phyloP scores from a whole-genome alignment of 2,888 invertebrate species.

The Mylabris sibirica region DNA sequence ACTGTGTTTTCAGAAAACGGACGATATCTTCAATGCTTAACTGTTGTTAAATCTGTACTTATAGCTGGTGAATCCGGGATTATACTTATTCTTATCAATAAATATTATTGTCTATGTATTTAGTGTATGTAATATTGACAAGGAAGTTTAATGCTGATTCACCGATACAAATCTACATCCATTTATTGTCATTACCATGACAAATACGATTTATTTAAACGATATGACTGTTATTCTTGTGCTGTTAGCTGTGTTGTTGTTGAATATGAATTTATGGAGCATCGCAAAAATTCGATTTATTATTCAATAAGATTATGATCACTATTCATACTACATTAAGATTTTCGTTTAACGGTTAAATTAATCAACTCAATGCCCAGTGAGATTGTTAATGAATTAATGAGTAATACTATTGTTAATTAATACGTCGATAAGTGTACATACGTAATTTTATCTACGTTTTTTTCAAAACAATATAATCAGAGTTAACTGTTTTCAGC shows the following conservation, averaged over 20 bases:
- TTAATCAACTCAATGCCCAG: not conserved
- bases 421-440: not conserved
- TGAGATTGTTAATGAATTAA: not conserved
- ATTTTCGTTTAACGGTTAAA: not conserved
- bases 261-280: not conserved
- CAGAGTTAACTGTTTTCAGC: not conserved
- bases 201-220: slow-evolving; percentile 15
- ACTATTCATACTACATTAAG: not conserved
- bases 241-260: not conserved
- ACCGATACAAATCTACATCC: slow-evolving; percentile 17
- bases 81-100: not conserved
- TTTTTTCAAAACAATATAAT: not conserved
- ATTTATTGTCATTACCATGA: slow-evolving; percentile 18
- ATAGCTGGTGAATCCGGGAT: not conserved
- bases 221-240: slow-evolving; percentile 7
- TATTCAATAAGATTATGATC: not conserved
- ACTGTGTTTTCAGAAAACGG: not conserved
- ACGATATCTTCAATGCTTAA: not conserved
- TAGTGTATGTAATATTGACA: not conserved
- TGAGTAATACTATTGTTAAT: not conserved
- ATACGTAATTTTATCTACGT: not conserved
- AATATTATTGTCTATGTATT: not conserved
- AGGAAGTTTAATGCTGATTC: slow-evolving; percentile 16
- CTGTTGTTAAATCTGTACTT: not conserved
- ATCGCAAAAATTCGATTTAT: not conserved